phyloP scores from a whole-genome alignment of 2,113 vertebrate genomes.

The Gadus macrocephalus region DNA sequence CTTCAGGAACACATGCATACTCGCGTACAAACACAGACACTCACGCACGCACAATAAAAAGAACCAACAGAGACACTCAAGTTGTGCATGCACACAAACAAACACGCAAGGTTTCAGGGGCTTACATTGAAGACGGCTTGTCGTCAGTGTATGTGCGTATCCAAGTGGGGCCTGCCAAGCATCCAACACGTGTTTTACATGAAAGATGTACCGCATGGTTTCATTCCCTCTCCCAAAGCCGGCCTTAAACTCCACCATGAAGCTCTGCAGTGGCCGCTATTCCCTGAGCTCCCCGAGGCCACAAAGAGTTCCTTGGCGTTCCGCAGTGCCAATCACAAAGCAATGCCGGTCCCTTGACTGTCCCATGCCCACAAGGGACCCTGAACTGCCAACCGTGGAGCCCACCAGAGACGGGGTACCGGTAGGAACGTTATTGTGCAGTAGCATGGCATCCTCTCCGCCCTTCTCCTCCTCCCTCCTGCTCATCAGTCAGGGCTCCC shows the following conservation, averaged over 20 bases:
- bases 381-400: slow-evolving; percentile 64
- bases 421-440: slow-evolving; percentile 51
- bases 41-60: not conserved
- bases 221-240: too few relatives aligned
- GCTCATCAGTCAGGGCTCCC: slow-evolving; percentile 41
- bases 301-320: slow-evolving; percentile 36
- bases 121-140: not conserved
- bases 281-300: not conserved
- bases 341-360: slow-evolving; percentile 63
- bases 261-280: too few relatives aligned
- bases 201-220: not conserved
- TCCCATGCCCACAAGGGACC: slow-evolving; percentile 40
- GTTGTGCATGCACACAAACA: not conserved
- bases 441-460: slow-evolving; percentile 50
- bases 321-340: slow-evolving; percentile 53
- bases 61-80: not conserved
- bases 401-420: slow-evolving; percentile 30
- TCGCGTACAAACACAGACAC: not conserved
- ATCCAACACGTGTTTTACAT: not conserved
- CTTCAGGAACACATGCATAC: too few relatives aligned
- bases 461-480: slow-evolving; percentile 3
- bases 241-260: too few relatives aligned
- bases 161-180: not conserved
- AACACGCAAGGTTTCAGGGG: not conserved
- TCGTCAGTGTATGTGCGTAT: not conserved